Conservation (phyloP, 2,888 invertebrate species). For the Drosophila stalkeri region DNA sequence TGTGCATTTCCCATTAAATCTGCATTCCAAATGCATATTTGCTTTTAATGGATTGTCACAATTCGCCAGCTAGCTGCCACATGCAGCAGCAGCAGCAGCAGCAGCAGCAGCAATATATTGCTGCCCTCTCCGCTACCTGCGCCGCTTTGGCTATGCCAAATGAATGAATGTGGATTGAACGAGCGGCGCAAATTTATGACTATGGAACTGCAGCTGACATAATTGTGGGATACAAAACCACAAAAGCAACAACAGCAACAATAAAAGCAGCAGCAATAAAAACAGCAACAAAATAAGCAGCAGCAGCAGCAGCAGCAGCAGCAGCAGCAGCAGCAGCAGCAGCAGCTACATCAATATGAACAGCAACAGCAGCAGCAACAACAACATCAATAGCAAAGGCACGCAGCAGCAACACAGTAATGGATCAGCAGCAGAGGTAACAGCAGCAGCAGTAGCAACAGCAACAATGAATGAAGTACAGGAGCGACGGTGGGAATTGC, state of each 20-base stretch:
- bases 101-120: conserved; percentile 6
- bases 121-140: not conserved
- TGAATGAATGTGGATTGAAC: conserved; percentile 51
- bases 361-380: not conserved
- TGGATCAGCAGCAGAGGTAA: not conserved
- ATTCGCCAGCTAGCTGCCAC: conserved; percentile 18
- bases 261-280: conserved; percentile 35
- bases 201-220: conserved; percentile 76
- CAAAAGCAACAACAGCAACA: conserved; percentile 51
- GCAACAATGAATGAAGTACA: not conserved
- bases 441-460: not conserved
- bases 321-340: not conserved
- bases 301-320: not conserved
- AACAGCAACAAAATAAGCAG: not conserved
- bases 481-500: not conserved
- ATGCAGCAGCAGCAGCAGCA: conserved; percentile 1
- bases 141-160: conserved; percentile 28
- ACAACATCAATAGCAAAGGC: not conserved
- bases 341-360: not conserved
- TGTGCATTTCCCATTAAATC: conserved; percentile 63
- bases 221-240: conserved; percentile 74
- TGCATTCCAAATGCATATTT: conserved; percentile 59
- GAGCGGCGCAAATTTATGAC: conserved; percentile 73
- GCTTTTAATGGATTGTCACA: conserved; percentile 57
- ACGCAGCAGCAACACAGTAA: not conserved